Percentiles rank a stretch among this genome's conserved stretches.
Evolutionary conservation across 2,888 invertebrate genomes (phyloP).

Genomic region (Microctonus hyperodae): DNA sequence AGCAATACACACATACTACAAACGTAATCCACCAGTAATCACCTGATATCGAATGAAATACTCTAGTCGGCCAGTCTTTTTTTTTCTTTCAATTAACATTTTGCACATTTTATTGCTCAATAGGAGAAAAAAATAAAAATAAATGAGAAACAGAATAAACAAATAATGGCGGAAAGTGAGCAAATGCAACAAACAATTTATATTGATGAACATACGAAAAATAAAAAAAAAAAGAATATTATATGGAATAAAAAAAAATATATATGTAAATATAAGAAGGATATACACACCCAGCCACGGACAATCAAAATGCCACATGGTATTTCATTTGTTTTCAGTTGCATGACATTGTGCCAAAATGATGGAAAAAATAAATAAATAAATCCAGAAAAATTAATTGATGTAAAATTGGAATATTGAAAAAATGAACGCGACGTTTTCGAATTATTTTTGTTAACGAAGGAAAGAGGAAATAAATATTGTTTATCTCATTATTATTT

Average conservation of each 20-base stretch:
- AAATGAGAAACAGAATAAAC: background rate
- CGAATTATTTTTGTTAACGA: conserved; percentile 10
- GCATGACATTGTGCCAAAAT: conserved; percentile 58
- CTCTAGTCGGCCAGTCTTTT: conserved; percentile 51
- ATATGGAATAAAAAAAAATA: conserved; percentile 28
- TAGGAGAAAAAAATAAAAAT: background rate
- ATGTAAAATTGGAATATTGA: background rate
- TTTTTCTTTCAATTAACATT: conserved; percentile 13
- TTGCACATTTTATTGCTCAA: conserved; percentile 1
- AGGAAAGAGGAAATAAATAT: conserved; percentile 31
- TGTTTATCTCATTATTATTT: conserved; percentile 23
- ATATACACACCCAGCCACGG: conserved; percentile 54
- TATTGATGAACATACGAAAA: conserved; percentile 1
- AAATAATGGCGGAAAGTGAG: conserved; percentile 17
- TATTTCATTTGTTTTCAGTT: conserved; percentile 56
- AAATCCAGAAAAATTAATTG: conserved; percentile 24
- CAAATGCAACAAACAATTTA: conserved; percentile 13
- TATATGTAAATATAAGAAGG: conserved; percentile 35
- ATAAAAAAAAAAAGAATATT: background rate
- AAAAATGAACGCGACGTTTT: background rate
- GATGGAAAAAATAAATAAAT: conserved; percentile 24
- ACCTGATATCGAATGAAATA: conserved; percentile 57
- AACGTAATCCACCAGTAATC: conserved; percentile 48
- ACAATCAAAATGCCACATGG: conserved; percentile 58
- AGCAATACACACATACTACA: conserved; percentile 45